Conservation (phyloP, 92 coral and sea anemone species). For the Blastomussa wellsi region DNA sequence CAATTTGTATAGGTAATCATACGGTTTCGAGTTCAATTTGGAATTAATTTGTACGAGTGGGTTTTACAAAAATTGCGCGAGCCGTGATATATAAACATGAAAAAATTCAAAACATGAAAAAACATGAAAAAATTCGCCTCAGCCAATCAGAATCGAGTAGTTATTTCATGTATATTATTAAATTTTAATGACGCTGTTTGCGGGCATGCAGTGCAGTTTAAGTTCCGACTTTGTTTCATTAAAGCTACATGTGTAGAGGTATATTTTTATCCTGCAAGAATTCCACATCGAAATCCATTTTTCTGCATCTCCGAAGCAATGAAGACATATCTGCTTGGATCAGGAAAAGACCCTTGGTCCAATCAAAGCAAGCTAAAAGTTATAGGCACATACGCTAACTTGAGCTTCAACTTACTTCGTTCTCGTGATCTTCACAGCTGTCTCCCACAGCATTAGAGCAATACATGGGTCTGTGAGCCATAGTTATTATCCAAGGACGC, state of each 20-base stretch:
- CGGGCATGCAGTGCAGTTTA: neutral
- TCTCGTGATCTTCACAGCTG: slow-evolving; percentile 78
- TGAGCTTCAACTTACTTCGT: slow-evolving; percentile 55
- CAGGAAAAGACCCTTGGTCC: neutral
- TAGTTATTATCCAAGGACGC: slow-evolving; percentile 94
- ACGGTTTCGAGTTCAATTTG: too few relatives aligned
- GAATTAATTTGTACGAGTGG: too few relatives aligned
- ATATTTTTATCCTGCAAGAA: neutral
- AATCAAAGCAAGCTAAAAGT: too few relatives aligned
- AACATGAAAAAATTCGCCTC: too few relatives aligned
- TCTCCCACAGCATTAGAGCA: slow-evolving; percentile 89
- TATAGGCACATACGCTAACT: too few relatives aligned
- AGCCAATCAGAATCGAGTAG: too few relatives aligned
- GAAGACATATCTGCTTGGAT: neutral
- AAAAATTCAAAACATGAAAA: too few relatives aligned
- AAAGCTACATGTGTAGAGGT: neutral
- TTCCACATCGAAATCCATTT: neutral
- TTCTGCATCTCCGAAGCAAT: neutral
- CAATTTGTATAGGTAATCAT: too few relatives aligned
- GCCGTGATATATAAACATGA: too few relatives aligned
- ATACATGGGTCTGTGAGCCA: slow-evolving; percentile 99
- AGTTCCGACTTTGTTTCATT: neutral
- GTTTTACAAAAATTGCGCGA: too few relatives aligned
- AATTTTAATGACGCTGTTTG: neutral
- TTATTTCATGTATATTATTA: too few relatives aligned